phyloP scores from a whole-genome alignment of 1,140 invertebrate species.

The Euwallacea fornicatus region DNA sequence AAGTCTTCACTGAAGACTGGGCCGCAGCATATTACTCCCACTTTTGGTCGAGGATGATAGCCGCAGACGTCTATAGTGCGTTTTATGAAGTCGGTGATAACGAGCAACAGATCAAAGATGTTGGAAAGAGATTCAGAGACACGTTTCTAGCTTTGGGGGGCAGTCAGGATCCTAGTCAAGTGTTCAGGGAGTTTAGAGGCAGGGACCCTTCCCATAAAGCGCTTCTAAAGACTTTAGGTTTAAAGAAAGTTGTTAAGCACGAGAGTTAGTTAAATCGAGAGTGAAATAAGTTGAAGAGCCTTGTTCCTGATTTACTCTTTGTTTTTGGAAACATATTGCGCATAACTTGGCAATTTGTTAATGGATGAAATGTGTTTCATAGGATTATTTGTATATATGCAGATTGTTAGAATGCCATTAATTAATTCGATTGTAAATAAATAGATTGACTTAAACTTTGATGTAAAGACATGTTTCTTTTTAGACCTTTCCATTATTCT shows the following conservation, averaged over 20 bases:
- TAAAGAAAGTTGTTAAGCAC: slow-evolving; percentile 50
- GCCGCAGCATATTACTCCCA: slow-evolving; percentile 75
- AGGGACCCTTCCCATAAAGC: slow-evolving; percentile 86
- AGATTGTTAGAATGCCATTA: too few species aligned
- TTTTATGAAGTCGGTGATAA: slow-evolving; percentile 71
- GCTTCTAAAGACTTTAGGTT: slow-evolving; percentile 67
- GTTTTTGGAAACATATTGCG: not conserved
- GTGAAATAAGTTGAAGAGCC: not conserved
- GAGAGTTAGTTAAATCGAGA: slow-evolving; percentile 15
- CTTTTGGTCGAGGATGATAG: slow-evolving; percentile 83
- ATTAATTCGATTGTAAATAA: too few species aligned
- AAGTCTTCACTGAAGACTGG: slow-evolving; percentile 72
- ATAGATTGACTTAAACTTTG: too few species aligned
- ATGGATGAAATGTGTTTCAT: too few species aligned
- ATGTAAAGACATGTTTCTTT: too few species aligned
- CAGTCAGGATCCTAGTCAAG: slow-evolving; percentile 73
- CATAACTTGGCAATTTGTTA: too few species aligned
- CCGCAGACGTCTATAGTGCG: slow-evolving; percentile 84
- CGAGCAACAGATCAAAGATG: slow-evolving; percentile 56
- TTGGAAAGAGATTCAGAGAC: slow-evolving; percentile 75
- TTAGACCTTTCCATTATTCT: not conserved
- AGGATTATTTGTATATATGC: too few species aligned
- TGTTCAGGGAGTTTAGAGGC: slow-evolving; percentile 88
- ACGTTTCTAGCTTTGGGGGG: slow-evolving; percentile 86
- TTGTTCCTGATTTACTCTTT: not conserved